A percentile compares a stretch with the other conserved stretches of the same genome.
These are phyloP conservation scores for Cabera pusaria DNA, from an alignment of 2,888 invertebrate species.

Conservation along the genomic window DNA sequence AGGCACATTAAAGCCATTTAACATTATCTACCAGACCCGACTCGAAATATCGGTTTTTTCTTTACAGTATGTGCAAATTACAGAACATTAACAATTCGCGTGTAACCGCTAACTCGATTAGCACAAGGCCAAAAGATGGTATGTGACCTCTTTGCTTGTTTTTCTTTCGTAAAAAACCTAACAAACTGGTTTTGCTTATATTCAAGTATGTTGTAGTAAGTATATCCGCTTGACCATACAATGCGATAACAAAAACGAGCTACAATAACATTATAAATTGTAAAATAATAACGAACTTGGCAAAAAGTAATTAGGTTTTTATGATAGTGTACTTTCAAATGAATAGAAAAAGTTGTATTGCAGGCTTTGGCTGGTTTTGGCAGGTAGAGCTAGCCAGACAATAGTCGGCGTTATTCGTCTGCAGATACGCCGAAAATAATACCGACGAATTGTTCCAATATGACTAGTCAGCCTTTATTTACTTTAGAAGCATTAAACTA, in stretches of 20 bases:
- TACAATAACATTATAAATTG: constrained; percentile 43
- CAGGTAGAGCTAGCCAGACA: constrained; percentile 23
- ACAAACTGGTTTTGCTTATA: constrained; percentile 50
- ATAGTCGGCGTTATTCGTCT: background rate
- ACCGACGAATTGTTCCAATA: no score
- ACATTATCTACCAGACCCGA: constrained; percentile 36
- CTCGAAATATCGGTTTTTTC: constrained; percentile 45
- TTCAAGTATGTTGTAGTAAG: constrained; percentile 4
- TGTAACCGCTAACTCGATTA: constrained; percentile 73
- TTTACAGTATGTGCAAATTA: constrained; percentile 56
- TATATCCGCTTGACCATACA: constrained; percentile 47
- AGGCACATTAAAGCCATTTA: constrained; percentile 42
- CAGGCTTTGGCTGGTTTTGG: constrained; percentile 21
- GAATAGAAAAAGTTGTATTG: constrained; percentile 26
- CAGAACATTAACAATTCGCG: constrained; percentile 62
- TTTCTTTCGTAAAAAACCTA: constrained; percentile 44
- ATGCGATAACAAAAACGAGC: constrained; percentile 39
- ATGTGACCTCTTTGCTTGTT: constrained; percentile 75
- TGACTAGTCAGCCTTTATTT: no score
- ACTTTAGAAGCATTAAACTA: no score
- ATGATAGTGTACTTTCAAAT: constrained; percentile 31
- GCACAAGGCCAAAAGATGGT: constrained; percentile 73
- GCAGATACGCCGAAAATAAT: no score
- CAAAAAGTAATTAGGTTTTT: constrained; percentile 54
- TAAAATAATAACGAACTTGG: constrained; percentile 43